Percentiles rank a stretch among this genome's conserved stretches.
phyloP scores from a whole-genome alignment of 2,113 vertebrate genomes.

The Cairina moschata region DNA sequence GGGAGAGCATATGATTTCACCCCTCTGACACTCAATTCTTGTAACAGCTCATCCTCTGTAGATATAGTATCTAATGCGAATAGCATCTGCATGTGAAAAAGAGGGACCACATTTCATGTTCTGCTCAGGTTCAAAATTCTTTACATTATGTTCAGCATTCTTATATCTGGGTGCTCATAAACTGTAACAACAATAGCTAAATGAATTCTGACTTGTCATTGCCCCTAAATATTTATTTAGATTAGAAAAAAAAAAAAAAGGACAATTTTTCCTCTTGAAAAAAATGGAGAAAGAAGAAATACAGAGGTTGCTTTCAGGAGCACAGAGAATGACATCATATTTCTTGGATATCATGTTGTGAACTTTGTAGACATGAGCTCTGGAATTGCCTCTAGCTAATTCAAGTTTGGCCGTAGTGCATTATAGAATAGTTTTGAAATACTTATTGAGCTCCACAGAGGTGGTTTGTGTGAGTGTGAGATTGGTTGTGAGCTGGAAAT shows the following conservation, averaged over 20 bases:
- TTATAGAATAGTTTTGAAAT: neutral
- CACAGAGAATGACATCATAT: neutral
- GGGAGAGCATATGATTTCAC: neutral
- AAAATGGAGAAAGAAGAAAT: neutral
- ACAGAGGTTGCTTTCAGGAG: neutral
- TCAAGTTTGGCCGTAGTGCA: neutral
- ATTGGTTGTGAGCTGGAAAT: neutral
- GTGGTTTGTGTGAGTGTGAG: neutral
- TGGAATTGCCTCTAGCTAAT: neutral
- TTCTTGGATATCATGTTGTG: neutral
- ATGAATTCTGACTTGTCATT: neutral
- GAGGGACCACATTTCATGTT: neutral
- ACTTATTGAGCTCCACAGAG: neutral
- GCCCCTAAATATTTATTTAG: neutral
- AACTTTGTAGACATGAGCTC: neutral
- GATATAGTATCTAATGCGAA: neutral
- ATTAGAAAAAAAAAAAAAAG: neutral
- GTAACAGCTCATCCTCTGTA: neutral
- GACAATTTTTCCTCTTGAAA: neutral
- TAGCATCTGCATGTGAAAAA: neutral
- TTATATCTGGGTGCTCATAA: neutral
- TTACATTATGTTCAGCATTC: neutral
- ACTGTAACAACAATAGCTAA: neutral
- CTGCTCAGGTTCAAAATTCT: neutral
- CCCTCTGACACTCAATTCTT: neutral